Base-by-base conservation (phyloP, 2,888 invertebrate genomes). In the Drosophila nr. medialis region DNA sequence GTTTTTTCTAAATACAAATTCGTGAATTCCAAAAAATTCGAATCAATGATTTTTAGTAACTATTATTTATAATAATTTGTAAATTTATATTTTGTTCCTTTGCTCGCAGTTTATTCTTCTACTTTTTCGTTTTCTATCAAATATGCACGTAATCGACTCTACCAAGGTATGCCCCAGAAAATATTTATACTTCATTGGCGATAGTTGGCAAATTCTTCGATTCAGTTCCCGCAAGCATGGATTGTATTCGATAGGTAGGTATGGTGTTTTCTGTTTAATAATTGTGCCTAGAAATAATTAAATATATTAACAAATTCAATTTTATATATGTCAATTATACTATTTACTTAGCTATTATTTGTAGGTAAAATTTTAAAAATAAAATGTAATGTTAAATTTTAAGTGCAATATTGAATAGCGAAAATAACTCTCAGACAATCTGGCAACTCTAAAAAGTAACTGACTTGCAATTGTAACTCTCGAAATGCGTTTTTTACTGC, bases 371-470 rank as follows among this genome's bases (percentile, higher is more conserved):
- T 21, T 21, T 21, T 13, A 8, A 18, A 38, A 10, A n/a, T n/a
- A 38, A 38, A n/a, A 40, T 4, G 3, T 38, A 38, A 18, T 38
- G 15, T 21, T 45, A 15, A 15, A 15, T 45, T 15, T 45, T 4
- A 24, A 45, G 24, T 45, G 24, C 24, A 24, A 24, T 24, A 38
- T 18, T 8, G 7, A 24, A 15, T 13, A 13, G 1, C 21, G 7
- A 15, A 24, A 24, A 50, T 29, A 5, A 49, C 13, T 10, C 10
- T 10, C 2, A 27, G n/a, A n/a, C 11, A 15, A 7, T 60, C 59
- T 67, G 75, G 75, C 60, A 66, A 34, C 77, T 18, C 38, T 4
- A 18, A 27, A 32, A 24, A 36, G 27, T 51, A 72, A 66, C 56
- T 58, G 48, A 50, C 50, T 42, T 58, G n/a, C 10, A 32, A 60